Base-by-base conservation (phyloP, 2,888 invertebrate species). In the Cryptocheilus praepositus region DNA sequence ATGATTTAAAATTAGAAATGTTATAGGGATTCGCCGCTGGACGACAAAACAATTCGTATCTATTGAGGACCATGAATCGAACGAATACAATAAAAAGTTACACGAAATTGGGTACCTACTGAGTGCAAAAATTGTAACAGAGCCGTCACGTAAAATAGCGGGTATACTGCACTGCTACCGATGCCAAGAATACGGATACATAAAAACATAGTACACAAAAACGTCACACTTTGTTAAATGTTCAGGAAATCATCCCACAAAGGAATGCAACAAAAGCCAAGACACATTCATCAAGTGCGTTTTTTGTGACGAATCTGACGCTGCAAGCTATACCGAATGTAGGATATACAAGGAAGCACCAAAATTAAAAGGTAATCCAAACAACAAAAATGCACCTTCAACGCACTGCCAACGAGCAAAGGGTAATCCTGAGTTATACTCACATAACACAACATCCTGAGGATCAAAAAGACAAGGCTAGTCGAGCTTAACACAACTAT, bases 41-140 rank as follows among this genome's bases (percentile, higher is more conserved):
- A n/a, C n/a, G n/a, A n/a, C n/a, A n/a, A n/a, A n/a, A n/a, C 13
- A 76, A 16, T 66, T 70, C 15, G 44, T 76, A 8, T 77, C 71
- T 56, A 75, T 67, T 15, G 67, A 77, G 4, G 71, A 80, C 22
- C 52, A 75, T n/a, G 61, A 70, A 63, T 70, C 72, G 15, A 62
- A 58, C 7, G 11, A 52, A 25, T 78, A 62, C 21, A 73, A 71
- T 13, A 76, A 73, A 54, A 46, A 69, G 11, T 70, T 78, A 7
- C 78, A 70, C 46, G 62, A 80, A 13, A 13, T 73, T 15, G 61
- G 56, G 22, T 36, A 57, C 19, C 21, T 77, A 46, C 52, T 69
- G 3, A 54, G 70, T 16, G 49, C 60, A 19, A 71, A 62, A 65
- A 61, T 74, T 4, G 25, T 51, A 4, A 46, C 69, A 25, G 73